A percentile compares a stretch with the other conserved stretches of the same genome.
phyloP scores from a whole-genome alignment of 2,113 vertebrate species.

The Thalassarche chlororhynchos region DNA sequence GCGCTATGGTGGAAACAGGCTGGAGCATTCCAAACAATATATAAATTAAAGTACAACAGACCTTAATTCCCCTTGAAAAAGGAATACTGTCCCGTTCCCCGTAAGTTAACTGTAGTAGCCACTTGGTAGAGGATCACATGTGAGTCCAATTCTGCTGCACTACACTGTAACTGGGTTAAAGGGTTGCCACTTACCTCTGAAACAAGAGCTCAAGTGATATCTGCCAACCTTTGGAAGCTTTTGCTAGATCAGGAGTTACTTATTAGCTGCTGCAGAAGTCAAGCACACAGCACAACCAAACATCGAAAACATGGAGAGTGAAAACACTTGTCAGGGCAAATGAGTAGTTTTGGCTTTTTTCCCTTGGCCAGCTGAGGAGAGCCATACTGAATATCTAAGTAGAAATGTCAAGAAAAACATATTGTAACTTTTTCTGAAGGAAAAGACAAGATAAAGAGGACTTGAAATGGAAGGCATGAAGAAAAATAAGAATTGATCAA shows the following conservation, averaged over 20 bases:
- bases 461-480: neutral
- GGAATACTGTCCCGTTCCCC: neutral
- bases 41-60: neutral
- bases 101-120: neutral
- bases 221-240: conserved; percentile 17
- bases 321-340: conserved; percentile 20
- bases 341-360: neutral
- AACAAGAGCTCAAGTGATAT: neutral
- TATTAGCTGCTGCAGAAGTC: conserved; percentile 31
- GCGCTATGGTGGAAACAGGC: neutral
- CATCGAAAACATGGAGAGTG: neutral
- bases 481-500: neutral
- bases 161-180: neutral
- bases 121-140: neutral
- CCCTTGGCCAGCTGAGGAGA: neutral
- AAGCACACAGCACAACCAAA: neutral
- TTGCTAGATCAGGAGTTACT: conserved; percentile 18
- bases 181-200: neutral
- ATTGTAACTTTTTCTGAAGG: neutral
- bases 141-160: neutral
- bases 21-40: neutral
- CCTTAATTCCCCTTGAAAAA: neutral
- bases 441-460: neutral
- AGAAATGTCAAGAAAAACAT: neutral
- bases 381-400: neutral